A percentile compares a stretch with the other conserved stretches of the same genome.
Conservation (phyloP, 2,888 invertebrate species). For the Lasioglossum leucozonium region DNA sequence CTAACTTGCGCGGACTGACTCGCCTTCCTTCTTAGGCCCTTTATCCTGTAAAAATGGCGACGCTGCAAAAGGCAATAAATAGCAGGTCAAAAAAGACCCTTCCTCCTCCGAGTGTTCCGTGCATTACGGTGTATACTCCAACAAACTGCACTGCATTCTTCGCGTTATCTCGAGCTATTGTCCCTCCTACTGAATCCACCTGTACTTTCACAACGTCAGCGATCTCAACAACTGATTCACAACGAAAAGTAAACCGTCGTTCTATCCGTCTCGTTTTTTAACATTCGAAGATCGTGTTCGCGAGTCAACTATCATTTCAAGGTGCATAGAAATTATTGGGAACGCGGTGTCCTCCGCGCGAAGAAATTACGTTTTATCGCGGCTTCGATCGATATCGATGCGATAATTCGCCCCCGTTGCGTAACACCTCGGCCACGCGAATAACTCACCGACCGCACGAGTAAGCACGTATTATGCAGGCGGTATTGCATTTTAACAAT, state of each 20-base stretch:
- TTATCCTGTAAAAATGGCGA: too few species aligned
- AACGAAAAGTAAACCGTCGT: neutral
- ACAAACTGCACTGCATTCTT: neutral
- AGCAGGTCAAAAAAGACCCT: too few species aligned
- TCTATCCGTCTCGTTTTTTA: constrained; percentile 3
- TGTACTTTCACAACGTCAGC: neutral
- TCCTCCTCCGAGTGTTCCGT: too few species aligned
- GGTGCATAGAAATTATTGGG: neutral
- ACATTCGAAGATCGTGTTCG: neutral
- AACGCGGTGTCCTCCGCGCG: neutral
- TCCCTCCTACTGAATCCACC: neutral
- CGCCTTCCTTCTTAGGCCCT: too few species aligned
- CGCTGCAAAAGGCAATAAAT: too few species aligned
- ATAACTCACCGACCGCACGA: neutral
- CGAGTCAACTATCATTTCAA: constrained; percentile 39
- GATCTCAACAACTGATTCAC: neutral
- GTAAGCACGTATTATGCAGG: neutral
- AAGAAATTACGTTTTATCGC: neutral
- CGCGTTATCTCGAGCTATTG: neutral
- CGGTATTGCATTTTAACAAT: constrained; percentile 24
- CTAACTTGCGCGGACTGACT: too few species aligned
- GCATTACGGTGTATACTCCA: too few species aligned
- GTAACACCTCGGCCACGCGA: constrained; percentile 26
- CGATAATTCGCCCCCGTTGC: constrained; percentile 42
- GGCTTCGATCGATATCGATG: constrained; percentile 33